Evolutionary conservation across 1,140 invertebrate genomes (phyloP).

Genomic region (Calliphora vicina): DNA sequence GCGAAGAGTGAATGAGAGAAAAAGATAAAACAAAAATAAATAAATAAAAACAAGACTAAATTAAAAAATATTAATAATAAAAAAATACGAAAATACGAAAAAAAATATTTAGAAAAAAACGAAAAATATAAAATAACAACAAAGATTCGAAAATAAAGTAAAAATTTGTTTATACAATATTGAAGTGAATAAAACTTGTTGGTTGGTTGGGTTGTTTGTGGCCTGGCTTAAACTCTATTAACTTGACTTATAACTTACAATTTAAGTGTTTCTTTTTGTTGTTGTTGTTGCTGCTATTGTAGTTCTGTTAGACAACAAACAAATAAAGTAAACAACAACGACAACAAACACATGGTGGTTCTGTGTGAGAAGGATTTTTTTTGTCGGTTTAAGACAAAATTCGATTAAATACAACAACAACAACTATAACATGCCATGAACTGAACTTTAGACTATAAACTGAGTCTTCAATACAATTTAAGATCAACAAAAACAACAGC

Average conservation of each 20-base stretch:
- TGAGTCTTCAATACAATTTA: background rate
- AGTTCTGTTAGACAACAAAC: background rate
- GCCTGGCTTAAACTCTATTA: conserved; percentile 16
- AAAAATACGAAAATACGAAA: background rate
- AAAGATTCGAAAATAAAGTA: background rate
- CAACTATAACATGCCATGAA: background rate
- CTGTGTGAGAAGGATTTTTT: background rate
- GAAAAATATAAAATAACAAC: background rate
- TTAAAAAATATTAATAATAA: background rate
- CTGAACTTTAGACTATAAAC: conserved; percentile 24
- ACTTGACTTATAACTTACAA: conserved; percentile 17
- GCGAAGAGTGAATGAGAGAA: background rate
- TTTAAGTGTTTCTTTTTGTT: conserved; percentile 7
- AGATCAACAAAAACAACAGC: background rate
- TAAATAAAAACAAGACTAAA: background rate
- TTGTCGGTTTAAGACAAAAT: background rate
- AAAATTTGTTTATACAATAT: background rate
- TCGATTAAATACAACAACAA: background rate
- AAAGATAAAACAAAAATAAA: background rate
- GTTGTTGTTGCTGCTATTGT: conserved; percentile 12
- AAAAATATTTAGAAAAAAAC: too few species aligned
- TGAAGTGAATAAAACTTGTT: background rate
- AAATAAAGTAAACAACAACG: background rate
- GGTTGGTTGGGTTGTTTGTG: background rate
- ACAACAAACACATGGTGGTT: background rate